Evolutionary conservation across 1,140 invertebrate species (phyloP), one percentile per base, ranked within the genome.

Genomic region (Heliconius melpomene): DNA sequence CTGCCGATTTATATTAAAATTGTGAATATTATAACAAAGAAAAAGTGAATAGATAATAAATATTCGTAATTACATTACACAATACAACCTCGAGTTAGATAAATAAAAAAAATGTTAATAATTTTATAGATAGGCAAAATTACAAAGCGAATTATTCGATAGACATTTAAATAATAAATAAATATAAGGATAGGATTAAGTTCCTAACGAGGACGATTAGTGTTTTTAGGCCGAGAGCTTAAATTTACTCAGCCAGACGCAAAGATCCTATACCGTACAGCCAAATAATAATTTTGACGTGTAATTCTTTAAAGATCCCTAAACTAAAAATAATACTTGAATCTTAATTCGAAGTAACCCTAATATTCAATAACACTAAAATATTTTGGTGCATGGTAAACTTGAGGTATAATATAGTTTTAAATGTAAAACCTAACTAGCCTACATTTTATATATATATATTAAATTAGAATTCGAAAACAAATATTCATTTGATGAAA

Each of bases 361-460:
- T 92, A 90, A 90, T 23, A 57, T 57, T 57, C 9, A 57, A 57
- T 76, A 80, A 80, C 75, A 80, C 75, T 80, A 80, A 79, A 88
- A 89, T 78, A 89, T 88, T 94, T 94, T 94, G 93, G 93, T 94
- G 93, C 91, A 82, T 90, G 93, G 93, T 94, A 94, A 94, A 90
- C 93, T 90, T 93, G 93, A 94, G 93, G 93, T 94, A 94, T 90
- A 88, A 78, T 86, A 94, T 90, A 88, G 79, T 86, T 87, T 87
- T 86, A 82, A 82, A 78, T 72, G 82, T 84, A 83, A 82, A 85
- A 83, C 75, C 79, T 84, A 83, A 82, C 78, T 86, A 87, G 75
- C 79, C 86, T 87, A 79, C 40, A 40, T 75, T 78, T 29, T 29
- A 29, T 29, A 93, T 91, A 90, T 91, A 60, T 60, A 23, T 23